Evolutionary conservation across 2,113 vertebrate genomes (phyloP), one percentile per base, ranked within the genome.

Genomic region (Oreochromis aureus): DNA sequence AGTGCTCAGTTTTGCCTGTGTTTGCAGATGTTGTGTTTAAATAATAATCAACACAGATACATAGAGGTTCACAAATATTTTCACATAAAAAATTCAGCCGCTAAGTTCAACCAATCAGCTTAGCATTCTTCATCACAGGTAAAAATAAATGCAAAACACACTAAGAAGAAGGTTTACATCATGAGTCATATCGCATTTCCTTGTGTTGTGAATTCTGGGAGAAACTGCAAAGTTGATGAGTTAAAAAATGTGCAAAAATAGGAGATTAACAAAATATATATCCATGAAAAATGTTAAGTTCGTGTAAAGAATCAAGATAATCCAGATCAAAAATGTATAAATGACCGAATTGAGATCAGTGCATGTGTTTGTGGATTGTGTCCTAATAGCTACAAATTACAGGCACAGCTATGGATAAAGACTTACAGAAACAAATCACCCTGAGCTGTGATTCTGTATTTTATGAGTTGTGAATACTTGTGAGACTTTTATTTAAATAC

Each of bases 401-500:
- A 51, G 3, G 27, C 44, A 51, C 44, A 51, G 27, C 32, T 32
- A 78, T 51, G 71, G 44, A 8, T 13, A 34, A 51, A 78, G 6
- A 78, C n/a, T 51, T 78, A 34, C 73, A 78, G 27, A 53, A 78
- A 32, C 6, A 78, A 32, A 78, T 78, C 73, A 13, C 27, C 27
- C 73, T 53, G 73, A 51, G 73, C 48, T 78, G 10, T 78, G 27
- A 30, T n/a, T 32, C 30, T 32, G 18, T 78, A 32, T 78, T 1
- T 53, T 78, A 78, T n/a, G 27, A 78, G 6, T n/a, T 51, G 5
- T 34, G 46, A 53, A 78, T 53, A 53, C 73, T 53, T 53, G 73
- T 51, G 73, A 78, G 73, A 78, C 46, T 78, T 78, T 78, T 78
- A 78, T 78, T 78, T 78, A 53, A 53, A 78, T 78, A 19, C 18